These are phyloP conservation scores for Eupithecia subumbrata DNA, from an alignment of 2,888 invertebrate genomes.

Conservation along the genomic window DNA sequence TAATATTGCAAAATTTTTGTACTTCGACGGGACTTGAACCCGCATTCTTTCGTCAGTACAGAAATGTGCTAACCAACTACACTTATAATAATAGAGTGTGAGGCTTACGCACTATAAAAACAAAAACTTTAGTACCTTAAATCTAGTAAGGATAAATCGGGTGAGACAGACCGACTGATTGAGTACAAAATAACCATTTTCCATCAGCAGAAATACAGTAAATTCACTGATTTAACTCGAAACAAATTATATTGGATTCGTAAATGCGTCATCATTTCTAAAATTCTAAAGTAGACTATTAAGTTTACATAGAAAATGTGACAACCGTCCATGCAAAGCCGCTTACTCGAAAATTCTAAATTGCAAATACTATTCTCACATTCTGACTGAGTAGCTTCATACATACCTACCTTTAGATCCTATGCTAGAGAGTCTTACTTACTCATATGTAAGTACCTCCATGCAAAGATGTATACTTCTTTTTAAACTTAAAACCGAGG, in stretches of 20 bases:
- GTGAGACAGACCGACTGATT: neutral
- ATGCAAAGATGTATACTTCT: no score
- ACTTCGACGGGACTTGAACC: no score
- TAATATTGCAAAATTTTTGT: no score
- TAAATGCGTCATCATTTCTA: constrained; percentile 12
- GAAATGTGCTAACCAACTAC: no score
- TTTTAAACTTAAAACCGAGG: no score
- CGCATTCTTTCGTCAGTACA: no score
- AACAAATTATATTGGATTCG: constrained; percentile 9
- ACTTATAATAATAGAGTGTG: no score
- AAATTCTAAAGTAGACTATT: neutral
- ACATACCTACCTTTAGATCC: no score
- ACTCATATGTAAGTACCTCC: no score
- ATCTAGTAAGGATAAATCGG: neutral
- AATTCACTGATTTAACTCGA: constrained; percentile 2
- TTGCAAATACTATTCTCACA: constrained; percentile 7
- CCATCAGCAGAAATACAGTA: neutral
- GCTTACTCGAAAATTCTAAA: constrained; percentile 20
- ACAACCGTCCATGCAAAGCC: constrained; percentile 10
- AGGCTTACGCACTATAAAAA: no score
- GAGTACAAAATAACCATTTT: neutral
- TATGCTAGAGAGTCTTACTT: no score
- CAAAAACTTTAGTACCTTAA: neutral
- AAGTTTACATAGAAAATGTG: neutral
- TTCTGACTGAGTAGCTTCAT: no score